Evolutionary conservation across 2,888 invertebrate genomes (phyloP), one percentile per base, ranked within the genome.

Genomic region (Seladonia tumulorum): DNA sequence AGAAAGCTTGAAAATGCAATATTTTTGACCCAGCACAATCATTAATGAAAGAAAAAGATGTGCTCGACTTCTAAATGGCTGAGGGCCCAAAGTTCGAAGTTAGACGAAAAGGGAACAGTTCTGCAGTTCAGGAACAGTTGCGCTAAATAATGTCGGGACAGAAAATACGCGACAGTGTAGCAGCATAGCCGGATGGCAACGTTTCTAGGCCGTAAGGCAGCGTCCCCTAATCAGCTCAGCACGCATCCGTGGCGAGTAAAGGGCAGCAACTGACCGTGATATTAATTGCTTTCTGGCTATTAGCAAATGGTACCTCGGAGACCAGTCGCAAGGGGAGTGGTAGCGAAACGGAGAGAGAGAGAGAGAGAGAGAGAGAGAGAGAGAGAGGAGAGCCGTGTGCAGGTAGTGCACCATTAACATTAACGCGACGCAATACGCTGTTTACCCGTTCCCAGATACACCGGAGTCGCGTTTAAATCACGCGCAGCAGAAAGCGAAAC

Each of bases 221-320:
- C 49, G 60, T n/a, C 42, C 60, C 60, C 39, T 83, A 77, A 76
- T 39, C 70, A 63, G 60, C 72, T 78, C 80, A 76, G 70, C 63
- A 77, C 78, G 86, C 82, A 73, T 77, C 76, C 80, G 70, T 78
- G 78, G 76, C 70, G 73, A 78, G 83, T 88, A 87, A 91, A 89
- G 89, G 90, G 88, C 86, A 88, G 88, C 88, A 91, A 92, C 91
- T 89, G 91, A 84, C 90, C 88, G 76, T 88, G 90, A 93, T 93
- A 93, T 93, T 93, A 93, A 93, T 93, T 93, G 93, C 91, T 92
- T 90, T 89, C 91, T 91, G 88, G 89, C 93, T 92, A 93, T 93
- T 93, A 93, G 92, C 90, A 91, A 93, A 93, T 93, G 90, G 90
- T 89, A 82, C 92, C 88, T 76, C 83, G 35, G 86, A 81, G 90